Evolutionary conservation across 2,797 vertebrate genomes (phyloP).

Genomic region (Phrynocephalus forsythii): DNA sequence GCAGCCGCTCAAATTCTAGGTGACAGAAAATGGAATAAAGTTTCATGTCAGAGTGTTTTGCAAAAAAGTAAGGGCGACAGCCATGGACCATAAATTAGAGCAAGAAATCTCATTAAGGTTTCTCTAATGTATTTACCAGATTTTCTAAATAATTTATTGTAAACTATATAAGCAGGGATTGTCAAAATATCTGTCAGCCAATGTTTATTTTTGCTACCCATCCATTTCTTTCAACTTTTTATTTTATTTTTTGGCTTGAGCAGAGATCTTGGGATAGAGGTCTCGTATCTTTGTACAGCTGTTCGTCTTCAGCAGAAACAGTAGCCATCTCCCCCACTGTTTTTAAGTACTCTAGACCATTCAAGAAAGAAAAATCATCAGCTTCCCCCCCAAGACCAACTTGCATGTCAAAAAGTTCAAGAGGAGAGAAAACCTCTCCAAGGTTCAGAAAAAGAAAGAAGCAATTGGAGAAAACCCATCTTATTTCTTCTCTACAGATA

Average conservation of each 20-base stretch:
- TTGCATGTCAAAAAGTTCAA: neutral
- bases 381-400: neutral
- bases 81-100: neutral
- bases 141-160: neutral
- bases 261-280: neutral
- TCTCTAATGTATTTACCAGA: neutral
- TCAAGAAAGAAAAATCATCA: neutral
- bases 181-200: neutral
- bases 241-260: neutral
- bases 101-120: neutral
- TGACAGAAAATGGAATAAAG: conserved; percentile 12
- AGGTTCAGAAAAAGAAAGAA: neutral
- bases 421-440: neutral
- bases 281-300: no score
- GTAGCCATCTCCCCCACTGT: neutral
- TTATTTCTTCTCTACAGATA: neutral
- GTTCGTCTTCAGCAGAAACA: neutral
- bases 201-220: neutral
- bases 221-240: neutral
- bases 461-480: neutral
- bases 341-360: neutral
- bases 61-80: neutral
- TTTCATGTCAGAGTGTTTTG: conserved; percentile 23
- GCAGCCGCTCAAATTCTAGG: conserved; percentile 50
- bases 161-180: neutral